These are phyloP conservation scores for Crioceris asparagi DNA, from an alignment of 2,888 invertebrate genomes.

Conservation along the genomic window DNA sequence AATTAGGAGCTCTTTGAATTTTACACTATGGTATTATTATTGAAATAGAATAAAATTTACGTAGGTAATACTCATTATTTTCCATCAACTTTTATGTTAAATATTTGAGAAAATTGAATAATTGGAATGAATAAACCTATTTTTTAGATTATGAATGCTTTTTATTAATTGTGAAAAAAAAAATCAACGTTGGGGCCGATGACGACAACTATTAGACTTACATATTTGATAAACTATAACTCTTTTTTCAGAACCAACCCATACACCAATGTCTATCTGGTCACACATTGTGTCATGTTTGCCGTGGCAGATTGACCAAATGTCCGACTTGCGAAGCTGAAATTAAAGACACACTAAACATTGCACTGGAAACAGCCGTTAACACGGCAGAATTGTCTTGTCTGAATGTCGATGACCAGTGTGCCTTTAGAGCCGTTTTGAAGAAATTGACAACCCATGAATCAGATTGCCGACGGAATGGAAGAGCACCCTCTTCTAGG, in stretches of 20 bases:
- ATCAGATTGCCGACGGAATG: constrained; percentile 11
- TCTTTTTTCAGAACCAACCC: constrained; percentile 6
- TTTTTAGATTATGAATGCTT: too few species aligned
- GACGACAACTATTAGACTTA: too few species aligned
- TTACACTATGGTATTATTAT: too few species aligned
- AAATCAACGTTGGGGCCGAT: too few species aligned
- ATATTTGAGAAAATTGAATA: too few species aligned
- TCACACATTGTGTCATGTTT: constrained; percentile 14
- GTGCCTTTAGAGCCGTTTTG: constrained; percentile 8
- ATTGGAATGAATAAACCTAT: too few species aligned
- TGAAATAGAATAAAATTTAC: too few species aligned
- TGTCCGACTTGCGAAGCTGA: constrained; percentile 15
- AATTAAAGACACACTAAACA: constrained; percentile 12
- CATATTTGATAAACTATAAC: too few species aligned
- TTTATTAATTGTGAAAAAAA: too few species aligned
- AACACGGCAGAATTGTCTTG: constrained; percentile 14
- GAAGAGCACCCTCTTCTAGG: constrained; percentile 8
- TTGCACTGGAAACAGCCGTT: constrained; percentile 11
- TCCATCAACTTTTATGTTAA: too few species aligned
- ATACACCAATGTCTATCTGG: constrained; percentile 16
- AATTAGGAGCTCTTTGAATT: too few species aligned
- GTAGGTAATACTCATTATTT: too few species aligned
- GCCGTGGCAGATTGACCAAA: constrained; percentile 13
- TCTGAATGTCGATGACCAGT: constrained; percentile 9
- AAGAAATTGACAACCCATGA: constrained; percentile 14